Evolutionary conservation across 2,888 invertebrate genomes (phyloP), one percentile per base, ranked within the genome.

Genomic region (Eueremaeus valkanovi): DNA sequence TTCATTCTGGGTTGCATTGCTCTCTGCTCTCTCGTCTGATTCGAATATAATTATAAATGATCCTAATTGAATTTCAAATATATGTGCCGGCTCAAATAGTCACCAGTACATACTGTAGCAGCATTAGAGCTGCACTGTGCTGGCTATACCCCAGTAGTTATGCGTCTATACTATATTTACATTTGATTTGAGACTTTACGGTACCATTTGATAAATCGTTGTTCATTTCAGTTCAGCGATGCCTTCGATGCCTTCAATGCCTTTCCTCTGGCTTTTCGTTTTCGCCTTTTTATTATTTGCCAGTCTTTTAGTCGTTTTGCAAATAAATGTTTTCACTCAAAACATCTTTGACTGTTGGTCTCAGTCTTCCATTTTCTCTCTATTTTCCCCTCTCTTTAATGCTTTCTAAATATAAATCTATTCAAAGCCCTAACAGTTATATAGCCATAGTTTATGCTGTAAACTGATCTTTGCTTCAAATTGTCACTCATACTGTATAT

Each of bases 151-250:
- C 49, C 16, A n/a, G 18, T n/a, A 49, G n/a, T n/a, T n/a, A 49
- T 49, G 21, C 49, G 13, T 42, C 8, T 36, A 36, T 61, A 36
- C 36, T 68, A 68, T 68, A 68, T 68, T 68, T 68, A 68, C 68
- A 68, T 68, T 68, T 40, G 40, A 40, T 68, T 68, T 68, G 36
- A 68, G 68, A 68, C 68, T 68, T 42, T 68, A 24, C 40, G 68
- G 68, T 68, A 68, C 68, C 68, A 68, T 68, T 68, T 68, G 68
- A 68, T 68, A 68, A 68, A 68, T 68, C 68, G 68, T 61, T 61
- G 61, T 61, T 61, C 61, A 61, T 5, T 61, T 33, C 33, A 61
- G 31, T 61, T 31, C n/a, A 31, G 61, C 61, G 2, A 31, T 61
- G n/a, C n/a, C n/a, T n/a, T n/a, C n/a, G n/a, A n/a, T n/a, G n/a